Evolutionary conservation across 1,140 invertebrate genomes (phyloP), one percentile per base, ranked within the genome.

Genomic region (Drosophila sp.): DNA sequence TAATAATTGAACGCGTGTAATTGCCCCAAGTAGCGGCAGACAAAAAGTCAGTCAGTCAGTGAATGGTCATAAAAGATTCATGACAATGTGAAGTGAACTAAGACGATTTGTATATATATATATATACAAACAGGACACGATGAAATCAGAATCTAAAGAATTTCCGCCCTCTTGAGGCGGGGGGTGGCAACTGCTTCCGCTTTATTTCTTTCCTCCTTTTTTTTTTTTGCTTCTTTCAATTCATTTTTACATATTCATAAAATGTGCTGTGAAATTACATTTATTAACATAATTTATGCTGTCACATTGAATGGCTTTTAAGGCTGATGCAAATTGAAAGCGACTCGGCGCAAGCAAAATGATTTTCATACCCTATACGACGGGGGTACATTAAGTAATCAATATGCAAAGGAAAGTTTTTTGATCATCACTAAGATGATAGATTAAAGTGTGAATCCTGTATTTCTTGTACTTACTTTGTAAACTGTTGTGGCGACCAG

Each of bases 261-360:
- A 84, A 82, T 76, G 73, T 78, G 65, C 72, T 64, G 61, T 86
- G 75, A 89, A 86, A 90, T 89, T 73, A 86, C 70, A 80, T 87
- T 58, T 90, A 91, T 91, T 91, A 91, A 79, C 90, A 91, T 91
- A 91, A 91, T 91, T 91, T 91, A 91, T 91, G 79, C 83, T 83
- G 90, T 90, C 90, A 84, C 66, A 90, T 80, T 83, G 80, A 80
- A 89, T 89, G 60, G 65, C 80, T 90, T 90, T 85, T 73, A 79
- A 57, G 68, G 72, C 60, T 85, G 75, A 90, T 70, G 78, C 69
- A 79, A 76, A 89, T 85, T 81, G 76, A 85, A 90, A 81, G 7
- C 55, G 85, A 90, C 66, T 60, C 7, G n/a, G 32, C 29, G 40
- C 3, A 33, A 2, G 33, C 1, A 25, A 29, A 11, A 29, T 30